phyloP scores from a whole-genome alignment of 2,797 vertebrate species.

The Pseudochirops corinnae region DNA sequence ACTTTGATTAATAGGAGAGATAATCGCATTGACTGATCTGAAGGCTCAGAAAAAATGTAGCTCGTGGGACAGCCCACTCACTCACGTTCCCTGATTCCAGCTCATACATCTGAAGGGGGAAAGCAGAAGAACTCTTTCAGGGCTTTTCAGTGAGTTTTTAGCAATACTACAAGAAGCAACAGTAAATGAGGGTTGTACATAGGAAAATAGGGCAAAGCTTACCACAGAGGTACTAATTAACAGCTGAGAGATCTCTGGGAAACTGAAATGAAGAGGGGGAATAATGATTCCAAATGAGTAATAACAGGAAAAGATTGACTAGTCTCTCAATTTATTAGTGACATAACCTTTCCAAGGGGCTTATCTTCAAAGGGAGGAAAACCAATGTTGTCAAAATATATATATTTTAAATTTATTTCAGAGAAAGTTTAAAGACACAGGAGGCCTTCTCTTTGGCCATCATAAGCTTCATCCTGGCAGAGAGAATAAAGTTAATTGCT shows the following conservation, averaged over 20 bases:
- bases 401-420: not conserved
- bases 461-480: constrained; percentile 3
- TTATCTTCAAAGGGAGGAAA: constrained; percentile 36
- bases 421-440: constrained; percentile 11
- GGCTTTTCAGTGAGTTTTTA: constrained; percentile 28
- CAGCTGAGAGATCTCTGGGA: not conserved
- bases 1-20: constrained; percentile 52
- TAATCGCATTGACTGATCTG: constrained; percentile 60
- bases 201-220: not conserved
- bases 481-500: not conserved
- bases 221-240: not conserved
- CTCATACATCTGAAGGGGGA: constrained; percentile 45
- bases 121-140: constrained; percentile 11
- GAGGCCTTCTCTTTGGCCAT: constrained; percentile 19
- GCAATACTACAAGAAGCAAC: not conserved
- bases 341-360: constrained; percentile 60
- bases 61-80: constrained; percentile 38
- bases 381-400: constrained; percentile 38
- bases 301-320: not conserved
- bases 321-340: constrained; percentile 37
- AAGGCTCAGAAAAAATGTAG: constrained; percentile 58
- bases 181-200: not conserved
- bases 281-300: not conserved
- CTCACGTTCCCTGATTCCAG: not conserved
- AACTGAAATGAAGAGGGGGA: not conserved